Conservation (phyloP, 1,140 invertebrate genomes). For the Leptopilina clavipes region DNA sequence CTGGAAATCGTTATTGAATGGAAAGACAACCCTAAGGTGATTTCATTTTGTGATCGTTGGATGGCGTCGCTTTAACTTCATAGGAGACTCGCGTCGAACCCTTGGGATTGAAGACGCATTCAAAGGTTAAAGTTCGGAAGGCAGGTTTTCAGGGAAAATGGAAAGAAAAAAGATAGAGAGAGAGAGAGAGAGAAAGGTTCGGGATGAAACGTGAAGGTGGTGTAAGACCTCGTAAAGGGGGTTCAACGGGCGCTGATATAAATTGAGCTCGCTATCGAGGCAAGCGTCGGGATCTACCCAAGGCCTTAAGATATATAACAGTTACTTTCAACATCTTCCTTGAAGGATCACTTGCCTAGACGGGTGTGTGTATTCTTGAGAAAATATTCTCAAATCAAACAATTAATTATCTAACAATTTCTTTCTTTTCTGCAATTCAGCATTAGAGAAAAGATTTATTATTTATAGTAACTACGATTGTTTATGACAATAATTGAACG, state of each 20-base stretch:
- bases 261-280: conserved; percentile 73
- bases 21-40: conserved; percentile 34
- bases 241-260: conserved; percentile 72
- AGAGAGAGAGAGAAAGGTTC: conserved; percentile 48
- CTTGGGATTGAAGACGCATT: conserved; percentile 57
- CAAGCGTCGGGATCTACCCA: conserved; percentile 68
- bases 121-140: conserved; percentile 58
- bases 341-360: conserved; percentile 59
- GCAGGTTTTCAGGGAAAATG: conserved; percentile 44
- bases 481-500: no score
- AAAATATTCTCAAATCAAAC: conserved; percentile 53
- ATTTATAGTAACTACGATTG: no score
- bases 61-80: conserved; percentile 62
- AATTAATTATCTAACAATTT: background rate
- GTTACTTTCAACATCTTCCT: conserved; percentile 59
- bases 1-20: conserved; percentile 20
- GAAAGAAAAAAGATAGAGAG: conserved; percentile 38
- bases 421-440: background rate
- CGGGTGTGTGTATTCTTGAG: conserved; percentile 22
- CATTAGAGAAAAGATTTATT: no score
- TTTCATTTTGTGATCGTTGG: conserved; percentile 58
- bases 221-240: conserved; percentile 71
- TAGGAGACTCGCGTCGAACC: conserved; percentile 49
- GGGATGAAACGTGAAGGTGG: conserved; percentile 55
- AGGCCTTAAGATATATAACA: conserved; percentile 62